Evolutionary conservation across 2,888 invertebrate genomes (phyloP), one percentile per base, ranked within the genome.

Genomic region (Chrysopilus asiliformis): DNA sequence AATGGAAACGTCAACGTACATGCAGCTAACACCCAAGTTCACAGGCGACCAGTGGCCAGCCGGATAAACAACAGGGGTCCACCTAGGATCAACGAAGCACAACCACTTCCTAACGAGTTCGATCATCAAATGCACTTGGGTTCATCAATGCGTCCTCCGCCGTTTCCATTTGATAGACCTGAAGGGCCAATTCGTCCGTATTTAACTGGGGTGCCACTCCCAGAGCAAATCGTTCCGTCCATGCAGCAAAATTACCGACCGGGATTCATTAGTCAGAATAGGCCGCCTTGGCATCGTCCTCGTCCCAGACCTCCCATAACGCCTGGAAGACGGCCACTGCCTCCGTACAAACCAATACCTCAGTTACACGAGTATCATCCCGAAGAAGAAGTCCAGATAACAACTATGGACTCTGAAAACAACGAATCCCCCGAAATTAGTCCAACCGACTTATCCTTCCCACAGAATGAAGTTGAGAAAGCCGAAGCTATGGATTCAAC

Each of bases 51-150:
- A 0, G 64, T 78, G 49, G 72, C 75, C 16, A 79, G 80, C 3
- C 68, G 90, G 42, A 90, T 91, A 12, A 91, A 91, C 52, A 87
- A 91, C 54, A 66, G 91, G 40, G 90, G 89, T 1, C 91, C 90
- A 1, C 89, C 90, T 0, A 71, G 85, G 45, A 81, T 87, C 45
- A 76, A 82, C 0, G 85, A 86, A 49, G 69, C 79, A 0, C 79
- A 80, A 27, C 74, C 76, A 1, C 48, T 82, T 18, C 74, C 75
- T 0, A 70, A 76, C n/a, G 63, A 62, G 37, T 62, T 59, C 39
- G 63, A 62, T 41, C 52, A 53, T 4, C 60, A 57, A 38, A 60
- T 60, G 28, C 55, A 56, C 1, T 20, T 45, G 10, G 51, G 55
- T 10, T 53, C 57, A 4, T 53, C 57, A 1, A 57, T 55, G 36